Conservation (phyloP, 2,797 vertebrate species). For the Enteromius anoplus region DNA sequence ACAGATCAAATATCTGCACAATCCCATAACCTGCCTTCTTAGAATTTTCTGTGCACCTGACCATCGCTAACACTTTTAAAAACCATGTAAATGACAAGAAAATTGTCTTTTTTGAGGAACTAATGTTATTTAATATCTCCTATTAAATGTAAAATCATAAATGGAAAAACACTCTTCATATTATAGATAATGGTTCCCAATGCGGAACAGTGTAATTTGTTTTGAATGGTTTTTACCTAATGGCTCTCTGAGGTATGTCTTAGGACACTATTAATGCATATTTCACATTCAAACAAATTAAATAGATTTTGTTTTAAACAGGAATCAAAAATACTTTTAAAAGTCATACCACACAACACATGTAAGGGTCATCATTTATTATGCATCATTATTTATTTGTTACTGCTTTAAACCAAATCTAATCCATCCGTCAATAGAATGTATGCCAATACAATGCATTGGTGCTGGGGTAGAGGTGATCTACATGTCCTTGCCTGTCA, state of each 20-base stretch:
- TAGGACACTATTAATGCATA: slow-evolving; percentile 14
- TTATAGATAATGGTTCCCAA: slow-evolving; percentile 23
- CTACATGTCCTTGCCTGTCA: slow-evolving; percentile 33
- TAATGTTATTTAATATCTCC: slow-evolving; percentile 22
- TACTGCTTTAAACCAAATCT: slow-evolving; percentile 5
- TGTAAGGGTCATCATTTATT: not conserved
- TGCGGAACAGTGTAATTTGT: slow-evolving; percentile 30
- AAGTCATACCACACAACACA: not conserved
- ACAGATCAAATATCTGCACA: not conserved
- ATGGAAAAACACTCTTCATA: slow-evolving; percentile 19
- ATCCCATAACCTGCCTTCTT: not conserved
- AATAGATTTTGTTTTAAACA: too few species aligned
- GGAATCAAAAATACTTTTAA: not conserved
- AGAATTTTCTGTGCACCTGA: not conserved
- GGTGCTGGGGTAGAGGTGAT: slow-evolving; percentile 21
- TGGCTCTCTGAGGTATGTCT: slow-evolving; percentile 15
- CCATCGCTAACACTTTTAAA: not conserved
- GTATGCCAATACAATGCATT: slow-evolving; percentile 30
- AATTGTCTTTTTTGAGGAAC: not conserved
- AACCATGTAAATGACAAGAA: slow-evolving; percentile 14
- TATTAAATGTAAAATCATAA: slow-evolving; percentile 38
- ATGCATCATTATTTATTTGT: not conserved
- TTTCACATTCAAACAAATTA: too few species aligned
- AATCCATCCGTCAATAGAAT: slow-evolving; percentile 15
- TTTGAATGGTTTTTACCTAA: slow-evolving; percentile 32